Evolutionary conservation across 1,140 invertebrate genomes (phyloP), one percentile per base, ranked within the genome.

Genomic region (Drosophila sechellia): DNA sequence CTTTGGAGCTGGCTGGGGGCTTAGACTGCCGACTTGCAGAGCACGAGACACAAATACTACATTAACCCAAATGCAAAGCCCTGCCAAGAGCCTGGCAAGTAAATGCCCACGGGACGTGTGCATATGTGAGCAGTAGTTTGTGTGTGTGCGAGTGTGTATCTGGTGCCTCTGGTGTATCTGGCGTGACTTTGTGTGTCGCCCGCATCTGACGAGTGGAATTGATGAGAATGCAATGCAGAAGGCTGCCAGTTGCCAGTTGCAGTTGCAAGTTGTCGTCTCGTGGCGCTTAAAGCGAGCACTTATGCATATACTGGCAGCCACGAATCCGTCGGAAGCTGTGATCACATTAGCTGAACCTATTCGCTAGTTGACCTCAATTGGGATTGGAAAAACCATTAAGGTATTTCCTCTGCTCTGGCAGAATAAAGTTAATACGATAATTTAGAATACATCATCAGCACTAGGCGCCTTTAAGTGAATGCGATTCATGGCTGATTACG

Each of bases 21-120:
- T 75, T 54, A 55, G 50, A 22, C 43, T 45, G 12, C 22, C 48
- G 48, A 66, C 55, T 76, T 31, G 31, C 31, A 31, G 8, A 3
- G 65, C 80, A 73, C 52, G 78, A 65, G 75, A 87, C 84, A 87
- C 79, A 87, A 79, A 89, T 89, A 89, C 84, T 83, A 87, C 84
- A 87, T 87, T 87, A 89, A 87, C 83, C 83, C 83, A 87, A 89
- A 87, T 87, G 84, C 76, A 87, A 83, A 86, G 79, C 75, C 79
- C 60, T 87, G 83, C 70, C 84, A 87, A 89, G 84, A 87, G 83
- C 70, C 83, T 78, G 78, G 58, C 81, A 86, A 78, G 69, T 74
- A 72, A 86, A 81, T 79, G 70, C 74, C 83, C 79, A 59, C 43
- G 66, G 73, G 84, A 83, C 56, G 63, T 73, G 73, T 80, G 56